A percentile compares a stretch with the other conserved stretches of the same genome.
Conservation (phyloP, 2,888 invertebrate species). For the Caenorhabditis sp. region DNA sequence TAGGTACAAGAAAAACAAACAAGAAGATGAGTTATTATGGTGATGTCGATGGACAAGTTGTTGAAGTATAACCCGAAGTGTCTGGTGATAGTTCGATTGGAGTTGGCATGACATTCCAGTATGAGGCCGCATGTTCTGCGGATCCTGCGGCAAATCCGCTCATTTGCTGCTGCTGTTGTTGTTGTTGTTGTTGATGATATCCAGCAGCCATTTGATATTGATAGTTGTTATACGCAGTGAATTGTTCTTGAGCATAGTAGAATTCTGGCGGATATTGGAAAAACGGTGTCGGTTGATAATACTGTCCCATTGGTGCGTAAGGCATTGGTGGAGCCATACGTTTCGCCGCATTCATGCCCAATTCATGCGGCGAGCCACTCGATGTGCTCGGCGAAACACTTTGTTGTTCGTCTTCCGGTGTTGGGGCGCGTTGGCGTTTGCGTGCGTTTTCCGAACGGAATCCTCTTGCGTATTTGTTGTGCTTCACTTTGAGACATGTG, state of each 20-base stretch:
- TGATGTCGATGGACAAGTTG: not conserved
- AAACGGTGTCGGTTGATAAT: not conserved
- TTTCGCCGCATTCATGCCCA: not conserved
- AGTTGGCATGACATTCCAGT: not conserved
- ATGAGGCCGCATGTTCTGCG: not conserved
- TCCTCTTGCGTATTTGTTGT: constrained; percentile 33
- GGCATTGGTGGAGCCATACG: not conserved
- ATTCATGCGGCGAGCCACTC: not conserved
- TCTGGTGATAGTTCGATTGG: not conserved
- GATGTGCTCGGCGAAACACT: not conserved
- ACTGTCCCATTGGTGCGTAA: not conserved
- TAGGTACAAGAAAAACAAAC: too few species aligned
- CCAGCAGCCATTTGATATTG: not conserved
- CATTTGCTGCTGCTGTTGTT: too few species aligned
- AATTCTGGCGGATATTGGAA: not conserved
- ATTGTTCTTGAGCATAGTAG: not conserved
- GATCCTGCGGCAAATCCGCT: too few species aligned
- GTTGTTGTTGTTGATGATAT: too few species aligned
- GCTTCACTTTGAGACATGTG: constrained; percentile 17
- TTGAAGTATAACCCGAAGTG: not conserved
- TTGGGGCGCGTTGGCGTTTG: not conserved
- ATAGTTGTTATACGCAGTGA: not conserved
- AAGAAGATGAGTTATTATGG: not conserved
- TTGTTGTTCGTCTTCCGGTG: not conserved
- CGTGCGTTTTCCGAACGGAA: constrained; percentile 4